A percentile compares a stretch with the other conserved stretches of the same genome.
These are phyloP conservation scores for Rhinolophus sinicus DNA, from an alignment of 2,113 vertebrate genomes.

Conservation along the genomic window DNA sequence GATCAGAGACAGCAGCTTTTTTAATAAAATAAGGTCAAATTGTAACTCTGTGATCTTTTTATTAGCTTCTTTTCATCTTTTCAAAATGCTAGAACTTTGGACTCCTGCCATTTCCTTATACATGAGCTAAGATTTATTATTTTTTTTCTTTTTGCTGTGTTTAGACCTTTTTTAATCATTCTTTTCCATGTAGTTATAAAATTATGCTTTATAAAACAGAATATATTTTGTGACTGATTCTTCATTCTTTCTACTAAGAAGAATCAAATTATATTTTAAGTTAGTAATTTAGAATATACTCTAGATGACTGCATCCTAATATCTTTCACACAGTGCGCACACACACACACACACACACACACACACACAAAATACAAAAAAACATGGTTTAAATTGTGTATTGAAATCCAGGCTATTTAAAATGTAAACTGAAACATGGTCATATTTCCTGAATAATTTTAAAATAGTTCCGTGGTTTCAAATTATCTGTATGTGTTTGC, in stretches of 20 bases:
- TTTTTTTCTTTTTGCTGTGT: neutral
- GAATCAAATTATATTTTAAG: neutral
- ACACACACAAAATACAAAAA: neutral
- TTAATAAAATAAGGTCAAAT: constrained; percentile 74
- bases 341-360: neutral
- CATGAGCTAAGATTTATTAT: neutral
- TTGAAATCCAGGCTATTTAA: neutral
- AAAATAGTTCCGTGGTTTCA: neutral
- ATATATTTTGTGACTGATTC: neutral
- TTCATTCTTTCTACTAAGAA: neutral
- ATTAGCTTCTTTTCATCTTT: neutral
- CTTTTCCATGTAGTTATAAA: neutral
- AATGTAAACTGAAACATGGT: neutral
- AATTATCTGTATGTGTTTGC: neutral
- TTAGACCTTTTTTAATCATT: neutral
- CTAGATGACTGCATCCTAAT: neutral
- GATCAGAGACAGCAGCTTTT: constrained; percentile 59
- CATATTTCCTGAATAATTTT: neutral
- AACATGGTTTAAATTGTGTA: neutral
- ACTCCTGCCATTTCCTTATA: constrained; percentile 48
- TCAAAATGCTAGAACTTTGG: constrained; percentile 39
- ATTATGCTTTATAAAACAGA: neutral
- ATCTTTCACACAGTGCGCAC: neutral
- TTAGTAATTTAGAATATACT: neutral
- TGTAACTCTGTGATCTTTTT: constrained; percentile 66